phyloP scores from a whole-genome alignment of 2,113 vertebrate genomes.

The Tretioscincus oriximinensis region DNA sequence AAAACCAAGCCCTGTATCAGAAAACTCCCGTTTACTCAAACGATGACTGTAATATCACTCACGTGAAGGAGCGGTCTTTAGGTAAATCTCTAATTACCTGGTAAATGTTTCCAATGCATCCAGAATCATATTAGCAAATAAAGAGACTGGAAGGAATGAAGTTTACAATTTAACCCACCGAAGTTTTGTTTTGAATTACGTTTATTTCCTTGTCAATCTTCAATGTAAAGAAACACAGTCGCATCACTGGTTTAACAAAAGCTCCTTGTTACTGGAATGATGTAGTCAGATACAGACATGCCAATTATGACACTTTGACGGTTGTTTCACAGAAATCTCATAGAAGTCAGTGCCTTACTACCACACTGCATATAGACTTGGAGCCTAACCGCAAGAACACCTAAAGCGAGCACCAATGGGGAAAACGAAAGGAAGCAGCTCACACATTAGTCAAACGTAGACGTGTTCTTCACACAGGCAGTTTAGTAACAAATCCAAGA shows the following conservation, averaged over 20 bases:
- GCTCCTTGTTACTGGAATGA: constrained; percentile 7
- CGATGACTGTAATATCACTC: too few relatives aligned
- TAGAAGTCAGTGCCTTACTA: constrained; percentile 41
- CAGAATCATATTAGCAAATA: background rate
- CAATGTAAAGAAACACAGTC: background rate
- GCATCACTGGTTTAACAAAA: constrained; percentile 35
- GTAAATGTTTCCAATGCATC: background rate
- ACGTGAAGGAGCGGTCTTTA: background rate
- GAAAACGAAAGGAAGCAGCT: constrained; percentile 8
- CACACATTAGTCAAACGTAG: constrained; percentile 25
- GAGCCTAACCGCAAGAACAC: constrained; percentile 44
- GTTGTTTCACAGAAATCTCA: constrained; percentile 38
- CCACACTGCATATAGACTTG: constrained; percentile 34
- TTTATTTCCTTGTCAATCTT: constrained; percentile 58
- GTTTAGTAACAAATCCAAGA: constrained; percentile 52
- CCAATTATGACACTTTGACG: constrained; percentile 33
- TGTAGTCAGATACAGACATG: constrained; percentile 31
- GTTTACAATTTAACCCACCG: constrained; percentile 26
- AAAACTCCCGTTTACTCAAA: background rate
- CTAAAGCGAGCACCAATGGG: background rate
- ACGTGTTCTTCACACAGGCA: constrained; percentile 5
- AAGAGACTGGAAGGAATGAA: constrained; percentile 23
- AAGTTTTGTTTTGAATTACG: constrained; percentile 41
- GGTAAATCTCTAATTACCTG: background rate
- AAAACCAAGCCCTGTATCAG: background rate